phyloP scores from a whole-genome alignment of 2,113 vertebrate genomes.

The Caranx ignobilis region DNA sequence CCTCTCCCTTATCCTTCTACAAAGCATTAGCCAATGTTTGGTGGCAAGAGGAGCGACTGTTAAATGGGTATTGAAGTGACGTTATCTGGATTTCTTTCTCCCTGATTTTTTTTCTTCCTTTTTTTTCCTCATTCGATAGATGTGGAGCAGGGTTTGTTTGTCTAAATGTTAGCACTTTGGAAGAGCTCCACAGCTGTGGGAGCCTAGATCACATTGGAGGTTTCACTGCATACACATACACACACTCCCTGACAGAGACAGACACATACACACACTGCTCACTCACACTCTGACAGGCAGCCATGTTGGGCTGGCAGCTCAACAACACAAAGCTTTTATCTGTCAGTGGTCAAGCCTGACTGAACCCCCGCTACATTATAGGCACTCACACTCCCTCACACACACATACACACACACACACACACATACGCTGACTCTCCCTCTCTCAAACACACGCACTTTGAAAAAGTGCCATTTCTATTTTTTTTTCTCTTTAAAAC shows the following conservation, averaged over 20 bases:
- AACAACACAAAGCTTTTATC: conserved; percentile 86
- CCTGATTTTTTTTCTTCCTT: conserved; percentile 54
- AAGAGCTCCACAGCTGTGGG: conserved; percentile 79
- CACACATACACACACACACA: conserved; percentile 37
- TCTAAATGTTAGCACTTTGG: conserved; percentile 83
- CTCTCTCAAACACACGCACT: conserved; percentile 55
- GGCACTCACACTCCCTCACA: conserved; percentile 67
- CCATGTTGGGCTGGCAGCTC: conserved; percentile 84
- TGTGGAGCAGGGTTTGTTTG: conserved; percentile 78
- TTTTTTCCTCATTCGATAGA: conserved; percentile 37
- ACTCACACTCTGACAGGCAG: conserved; percentile 83
- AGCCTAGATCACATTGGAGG: conserved; percentile 75
- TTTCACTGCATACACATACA: conserved; percentile 58
- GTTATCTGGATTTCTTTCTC: conserved; percentile 72
- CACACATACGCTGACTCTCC: conserved; percentile 16
- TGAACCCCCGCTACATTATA: conserved; percentile 82
- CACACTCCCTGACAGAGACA: conserved; percentile 24
- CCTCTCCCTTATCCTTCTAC: conserved; percentile 62
- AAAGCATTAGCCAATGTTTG: conserved; percentile 66
- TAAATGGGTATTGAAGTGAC: conserved; percentile 70
- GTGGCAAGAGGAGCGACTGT: conserved; percentile 61
- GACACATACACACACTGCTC: conserved; percentile 67
- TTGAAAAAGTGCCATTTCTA: conserved; percentile 82
- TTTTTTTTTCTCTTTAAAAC: conserved; percentile 82
- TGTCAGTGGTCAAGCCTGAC: conserved; percentile 85